Evolutionary conservation across 2,888 invertebrate genomes (phyloP).

Genomic region (Andrena fulva): DNA sequence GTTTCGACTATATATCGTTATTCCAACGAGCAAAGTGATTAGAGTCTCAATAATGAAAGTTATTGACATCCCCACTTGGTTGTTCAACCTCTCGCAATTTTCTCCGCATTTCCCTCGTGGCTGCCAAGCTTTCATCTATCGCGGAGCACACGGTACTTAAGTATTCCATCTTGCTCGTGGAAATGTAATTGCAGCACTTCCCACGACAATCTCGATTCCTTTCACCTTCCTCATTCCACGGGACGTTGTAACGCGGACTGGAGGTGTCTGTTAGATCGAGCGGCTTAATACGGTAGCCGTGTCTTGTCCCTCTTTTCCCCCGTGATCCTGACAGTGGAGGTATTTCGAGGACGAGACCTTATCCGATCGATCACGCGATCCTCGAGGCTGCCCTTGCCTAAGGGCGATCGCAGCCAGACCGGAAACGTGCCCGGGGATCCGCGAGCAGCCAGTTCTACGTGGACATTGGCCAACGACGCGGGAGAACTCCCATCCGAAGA

Average conservation of each 20-base stretch:
- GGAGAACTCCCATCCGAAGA: conserved; percentile 12
- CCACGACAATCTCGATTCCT: conserved; percentile 43
- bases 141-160: not conserved
- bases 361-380: conserved; percentile 42
- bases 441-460: not conserved
- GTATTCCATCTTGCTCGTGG: conserved; percentile 5
- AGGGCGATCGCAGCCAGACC: not conserved
- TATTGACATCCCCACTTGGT: not conserved
- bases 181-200: conserved; percentile 48
- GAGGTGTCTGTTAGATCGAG: not conserved
- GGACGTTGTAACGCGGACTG: not conserved
- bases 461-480: not conserved
- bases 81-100: not conserved
- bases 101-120: not conserved
- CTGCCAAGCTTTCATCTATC: not conserved
- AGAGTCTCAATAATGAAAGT: too few species aligned
- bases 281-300: not conserved
- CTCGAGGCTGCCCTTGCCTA: conserved; percentile 13
- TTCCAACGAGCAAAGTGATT: too few species aligned
- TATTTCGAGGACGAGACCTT: conserved; percentile 50
- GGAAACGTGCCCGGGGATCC: conserved; percentile 3
- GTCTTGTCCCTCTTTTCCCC: conserved; percentile 30
- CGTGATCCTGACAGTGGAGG: conserved; percentile 48
- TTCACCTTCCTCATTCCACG: conserved; percentile 26
- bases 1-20: too few species aligned